Percentiles rank a stretch among this genome's conserved stretches.
phyloP scores from a whole-genome alignment of 2,113 vertebrate genomes.

The Phoxinus phoxinus region DNA sequence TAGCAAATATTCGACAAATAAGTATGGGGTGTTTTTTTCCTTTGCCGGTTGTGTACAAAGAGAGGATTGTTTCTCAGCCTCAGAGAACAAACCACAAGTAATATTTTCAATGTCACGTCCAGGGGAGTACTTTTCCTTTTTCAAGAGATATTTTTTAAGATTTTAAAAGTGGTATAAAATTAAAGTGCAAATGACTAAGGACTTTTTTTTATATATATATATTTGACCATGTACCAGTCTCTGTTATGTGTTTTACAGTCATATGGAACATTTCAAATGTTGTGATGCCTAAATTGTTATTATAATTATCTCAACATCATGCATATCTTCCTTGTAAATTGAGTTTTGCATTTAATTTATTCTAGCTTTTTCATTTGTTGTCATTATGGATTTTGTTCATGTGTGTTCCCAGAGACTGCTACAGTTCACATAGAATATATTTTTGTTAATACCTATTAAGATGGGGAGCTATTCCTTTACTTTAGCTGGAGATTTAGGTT shows the following conservation, averaged over 20 bases:
- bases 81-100: constrained; percentile 69
- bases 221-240: constrained; percentile 64
- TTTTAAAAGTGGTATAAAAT: constrained; percentile 71
- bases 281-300: constrained; percentile 63
- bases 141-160: constrained; percentile 78
- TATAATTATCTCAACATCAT: constrained; percentile 71
- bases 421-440: constrained; percentile 93
- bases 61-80: constrained; percentile 64
- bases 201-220: constrained; percentile 64
- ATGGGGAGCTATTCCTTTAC: constrained; percentile 57
- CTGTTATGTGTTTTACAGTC: constrained; percentile 69
- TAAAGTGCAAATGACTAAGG: constrained; percentile 69
- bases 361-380: constrained; percentile 70
- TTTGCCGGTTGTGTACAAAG: constrained; percentile 78
- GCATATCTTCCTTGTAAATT: constrained; percentile 78
- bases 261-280: constrained; percentile 69
- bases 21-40: constrained; percentile 84
- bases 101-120: constrained; percentile 70
- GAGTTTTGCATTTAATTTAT: constrained; percentile 76
- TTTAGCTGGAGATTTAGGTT: constrained; percentile 69
- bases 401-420: constrained; percentile 83
- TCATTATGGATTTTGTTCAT: constrained; percentile 76
- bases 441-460: constrained; percentile 85
- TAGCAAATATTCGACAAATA: constrained; percentile 73
- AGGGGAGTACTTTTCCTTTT: constrained; percentile 73